A percentile compares a stretch with the other conserved stretches of the same genome.
Conservation (phyloP, 2,113 vertebrate species). For the Naja naja region DNA sequence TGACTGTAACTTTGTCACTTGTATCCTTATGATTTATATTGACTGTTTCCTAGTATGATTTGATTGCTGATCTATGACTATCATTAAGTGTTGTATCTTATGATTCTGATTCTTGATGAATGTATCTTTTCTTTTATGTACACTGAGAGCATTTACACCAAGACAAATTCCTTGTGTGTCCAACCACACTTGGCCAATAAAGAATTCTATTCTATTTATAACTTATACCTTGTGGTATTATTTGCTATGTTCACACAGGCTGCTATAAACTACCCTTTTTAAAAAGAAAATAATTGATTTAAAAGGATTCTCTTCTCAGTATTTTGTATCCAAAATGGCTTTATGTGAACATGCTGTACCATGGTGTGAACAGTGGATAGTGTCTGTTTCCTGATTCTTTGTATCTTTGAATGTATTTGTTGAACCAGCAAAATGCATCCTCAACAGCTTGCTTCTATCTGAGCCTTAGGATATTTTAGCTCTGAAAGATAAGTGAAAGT, state of each 20-base stretch:
- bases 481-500: not conserved
- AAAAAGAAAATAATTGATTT: not conserved
- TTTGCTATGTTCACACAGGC: not conserved
- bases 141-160: too few species aligned
- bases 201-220: not conserved
- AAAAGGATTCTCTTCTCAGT: not conserved
- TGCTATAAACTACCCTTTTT: not conserved
- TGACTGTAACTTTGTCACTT: too few species aligned
- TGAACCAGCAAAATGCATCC: not conserved
- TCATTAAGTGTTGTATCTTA: too few species aligned
- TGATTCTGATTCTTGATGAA: too few species aligned
- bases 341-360: not conserved
- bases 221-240: not conserved
- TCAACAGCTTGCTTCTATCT: not conserved
- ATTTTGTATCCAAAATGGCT: not conserved
- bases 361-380: not conserved
- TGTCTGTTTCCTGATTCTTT: not conserved
- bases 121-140: too few species aligned
- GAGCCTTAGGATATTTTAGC: not conserved
- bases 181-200: too few species aligned
- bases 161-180: too few species aligned
- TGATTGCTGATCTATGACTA: too few species aligned
- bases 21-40: too few species aligned
- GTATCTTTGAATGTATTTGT: not conserved
- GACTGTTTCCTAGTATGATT: too few species aligned